Conservation (phyloP, 2,797 vertebrate genomes). For the Pangasius mekongensis region DNA sequence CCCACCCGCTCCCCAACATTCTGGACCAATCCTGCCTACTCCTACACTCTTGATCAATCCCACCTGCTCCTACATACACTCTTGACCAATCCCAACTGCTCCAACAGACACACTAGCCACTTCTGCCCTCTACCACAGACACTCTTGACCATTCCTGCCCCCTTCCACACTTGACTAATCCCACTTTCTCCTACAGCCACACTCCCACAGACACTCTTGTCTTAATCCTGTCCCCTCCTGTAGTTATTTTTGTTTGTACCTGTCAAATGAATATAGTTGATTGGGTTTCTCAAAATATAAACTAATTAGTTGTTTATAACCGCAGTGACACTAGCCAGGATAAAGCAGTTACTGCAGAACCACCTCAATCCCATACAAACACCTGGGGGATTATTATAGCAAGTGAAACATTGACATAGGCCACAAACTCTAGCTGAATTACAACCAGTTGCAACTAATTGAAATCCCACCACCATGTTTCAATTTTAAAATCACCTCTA, state of each 20-base stretch:
- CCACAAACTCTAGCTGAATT: neutral
- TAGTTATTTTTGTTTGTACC: neutral
- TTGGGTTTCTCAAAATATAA: neutral
- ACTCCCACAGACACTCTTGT: too few species aligned
- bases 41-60: neutral
- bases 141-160: too few species aligned
- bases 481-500: neutral
- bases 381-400: neutral
- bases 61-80: neutral
- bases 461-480: neutral
- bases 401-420: neutral
- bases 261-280: neutral
- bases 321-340: neutral
- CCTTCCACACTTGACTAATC: neutral
- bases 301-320: neutral
- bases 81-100: neutral
- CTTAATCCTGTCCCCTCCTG: neutral
- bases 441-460: neutral
- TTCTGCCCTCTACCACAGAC: neutral
- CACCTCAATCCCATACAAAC: neutral
- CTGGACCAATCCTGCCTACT: neutral
- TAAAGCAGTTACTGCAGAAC: neutral
- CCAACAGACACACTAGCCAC: neutral
- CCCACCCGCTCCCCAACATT: neutral
- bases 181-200: neutral